Percentiles rank a stretch among this genome's conserved stretches.
Evolutionary conservation across 2,113 vertebrate species (phyloP).

Genomic region (Piaya cayana): DNA sequence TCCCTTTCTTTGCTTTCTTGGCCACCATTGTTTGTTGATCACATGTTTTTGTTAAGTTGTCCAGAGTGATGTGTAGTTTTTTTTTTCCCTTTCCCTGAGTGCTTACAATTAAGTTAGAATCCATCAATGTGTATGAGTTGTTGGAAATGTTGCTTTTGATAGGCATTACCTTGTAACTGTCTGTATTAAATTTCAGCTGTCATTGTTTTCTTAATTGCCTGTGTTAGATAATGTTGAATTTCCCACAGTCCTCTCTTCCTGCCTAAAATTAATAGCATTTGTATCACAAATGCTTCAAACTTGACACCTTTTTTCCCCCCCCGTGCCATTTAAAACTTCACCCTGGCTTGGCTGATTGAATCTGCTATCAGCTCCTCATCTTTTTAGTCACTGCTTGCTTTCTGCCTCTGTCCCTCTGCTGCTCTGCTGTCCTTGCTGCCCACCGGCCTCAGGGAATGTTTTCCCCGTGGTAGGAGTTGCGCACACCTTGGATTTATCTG

Average conservation of each 20-base stretch:
- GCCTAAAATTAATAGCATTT: conserved; percentile 66
- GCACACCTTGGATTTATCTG: background rate
- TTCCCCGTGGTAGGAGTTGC: fast-evolving
- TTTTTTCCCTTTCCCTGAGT: conserved; percentile 29
- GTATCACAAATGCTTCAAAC: conserved; percentile 61
- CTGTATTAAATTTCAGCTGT: conserved; percentile 74
- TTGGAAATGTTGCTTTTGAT: conserved; percentile 67
- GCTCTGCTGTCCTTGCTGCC: background rate
- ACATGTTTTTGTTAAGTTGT: conserved; percentile 62
- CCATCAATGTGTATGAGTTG: conserved; percentile 57
- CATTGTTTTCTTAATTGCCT: conserved; percentile 75
- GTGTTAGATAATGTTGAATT: conserved; percentile 66
- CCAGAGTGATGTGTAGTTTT: conserved; percentile 30
- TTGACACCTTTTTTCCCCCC: conserved; percentile 55
- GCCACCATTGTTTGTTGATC: background rate
- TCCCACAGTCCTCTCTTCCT: conserved; percentile 64
- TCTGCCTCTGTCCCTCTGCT: background rate
- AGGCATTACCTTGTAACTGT: conserved; percentile 65
- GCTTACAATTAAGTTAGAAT: conserved; percentile 69
- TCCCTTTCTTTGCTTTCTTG: conserved; percentile 41
- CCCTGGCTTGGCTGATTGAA: conserved; percentile 33
- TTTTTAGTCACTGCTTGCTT: background rate
- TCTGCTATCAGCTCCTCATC: conserved; percentile 51
- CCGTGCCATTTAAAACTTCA: conserved; percentile 62
- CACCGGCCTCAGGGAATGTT: background rate